These are phyloP conservation scores for Mycetomoellerius zeteki DNA, from an alignment of 1,140 invertebrate species.

Conservation along the genomic window DNA sequence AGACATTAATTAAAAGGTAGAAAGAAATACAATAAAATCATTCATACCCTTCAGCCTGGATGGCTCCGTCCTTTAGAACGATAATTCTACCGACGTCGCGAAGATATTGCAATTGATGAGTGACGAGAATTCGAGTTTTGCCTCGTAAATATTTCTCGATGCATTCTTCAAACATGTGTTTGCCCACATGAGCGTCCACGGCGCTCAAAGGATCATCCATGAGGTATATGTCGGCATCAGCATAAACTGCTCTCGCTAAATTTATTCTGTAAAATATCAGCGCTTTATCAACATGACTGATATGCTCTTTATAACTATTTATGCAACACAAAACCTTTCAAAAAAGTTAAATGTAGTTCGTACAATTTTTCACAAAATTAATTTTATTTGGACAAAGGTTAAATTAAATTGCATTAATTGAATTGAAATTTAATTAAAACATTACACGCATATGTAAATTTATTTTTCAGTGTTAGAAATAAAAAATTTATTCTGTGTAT, in stretches of 20 bases:
- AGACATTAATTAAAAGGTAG: background rate
- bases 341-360: too few species aligned
- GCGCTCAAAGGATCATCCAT: slow-evolving; percentile 94
- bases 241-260: slow-evolving; percentile 89
- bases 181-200: slow-evolving; percentile 93
- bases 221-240: slow-evolving; percentile 90
- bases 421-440: background rate
- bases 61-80: slow-evolving; percentile 91
- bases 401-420: background rate
- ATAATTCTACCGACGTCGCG: slow-evolving; percentile 92
- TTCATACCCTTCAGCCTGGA: slow-evolving; percentile 83
- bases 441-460: background rate
- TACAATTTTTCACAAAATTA: too few species aligned
- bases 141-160: slow-evolving; percentile 90
- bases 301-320: too few species aligned
- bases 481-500: background rate
- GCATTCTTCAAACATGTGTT: slow-evolving; percentile 92
- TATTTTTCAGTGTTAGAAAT: background rate
- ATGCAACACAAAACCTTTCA: too few species aligned
- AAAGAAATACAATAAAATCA: background rate
- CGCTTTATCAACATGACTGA: background rate
- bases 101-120: slow-evolving; percentile 95
- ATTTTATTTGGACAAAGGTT: too few species aligned
- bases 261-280: slow-evolving; percentile 88
- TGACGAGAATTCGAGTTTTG: slow-evolving; percentile 94